Conservation (phyloP, 2,888 invertebrate genomes). For the Xylota segnis region DNA sequence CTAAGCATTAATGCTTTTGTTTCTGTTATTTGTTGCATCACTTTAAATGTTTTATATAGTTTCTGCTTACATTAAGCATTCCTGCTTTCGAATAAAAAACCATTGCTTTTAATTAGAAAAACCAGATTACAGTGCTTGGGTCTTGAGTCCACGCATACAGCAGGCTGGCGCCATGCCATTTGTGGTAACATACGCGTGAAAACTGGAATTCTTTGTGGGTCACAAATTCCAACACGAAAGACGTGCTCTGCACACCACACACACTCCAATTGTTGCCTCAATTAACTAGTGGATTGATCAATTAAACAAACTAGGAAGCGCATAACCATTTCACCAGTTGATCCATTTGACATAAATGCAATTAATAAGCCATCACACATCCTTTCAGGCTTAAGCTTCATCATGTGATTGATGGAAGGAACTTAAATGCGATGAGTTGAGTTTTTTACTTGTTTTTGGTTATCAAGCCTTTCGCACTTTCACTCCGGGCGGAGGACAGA, state of each 20-base stretch:
- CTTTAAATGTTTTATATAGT: background rate
- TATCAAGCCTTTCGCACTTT: background rate
- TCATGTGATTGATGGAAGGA: conserved; percentile 5
- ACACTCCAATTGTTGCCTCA: conserved; percentile 41
- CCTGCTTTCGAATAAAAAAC: conserved; percentile 11
- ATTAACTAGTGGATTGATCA: conserved; percentile 57
- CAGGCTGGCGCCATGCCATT: conserved; percentile 62
- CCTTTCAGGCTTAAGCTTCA: background rate
- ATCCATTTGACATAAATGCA: conserved; percentile 42
- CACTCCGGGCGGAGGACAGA: background rate
- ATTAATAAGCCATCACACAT: conserved; percentile 12
- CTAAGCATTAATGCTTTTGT: background rate
- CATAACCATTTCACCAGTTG: conserved; percentile 36
- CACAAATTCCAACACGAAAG: conserved; percentile 62
- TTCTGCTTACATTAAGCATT: background rate
- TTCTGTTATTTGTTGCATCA: background rate
- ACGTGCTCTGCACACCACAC: conserved; percentile 21
- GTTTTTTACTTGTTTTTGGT: background rate
- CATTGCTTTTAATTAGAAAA: conserved; percentile 54
- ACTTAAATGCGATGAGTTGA: conserved; percentile 2
- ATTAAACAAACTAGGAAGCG: conserved; percentile 61
- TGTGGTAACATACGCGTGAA: conserved; percentile 31
- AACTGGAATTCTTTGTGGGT: conserved; percentile 67
- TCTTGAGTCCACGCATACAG: conserved; percentile 10
- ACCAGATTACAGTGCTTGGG: conserved; percentile 41